These are phyloP conservation scores for Lapara coniferarum DNA, from an alignment of 2,888 invertebrate species.

Conservation along the genomic window DNA sequence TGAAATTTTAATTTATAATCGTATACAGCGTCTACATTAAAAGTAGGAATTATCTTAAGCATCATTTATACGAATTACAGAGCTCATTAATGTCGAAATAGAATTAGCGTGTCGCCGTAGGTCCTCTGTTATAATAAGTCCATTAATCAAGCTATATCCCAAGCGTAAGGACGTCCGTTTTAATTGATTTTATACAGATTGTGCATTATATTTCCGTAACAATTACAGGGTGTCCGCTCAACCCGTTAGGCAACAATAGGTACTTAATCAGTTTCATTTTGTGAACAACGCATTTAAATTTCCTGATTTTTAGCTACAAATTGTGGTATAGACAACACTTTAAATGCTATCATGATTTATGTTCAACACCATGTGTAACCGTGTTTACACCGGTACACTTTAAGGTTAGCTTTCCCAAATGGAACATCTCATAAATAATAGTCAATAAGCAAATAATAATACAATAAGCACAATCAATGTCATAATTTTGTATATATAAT, in stretches of 20 bases:
- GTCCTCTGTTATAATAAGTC: slow-evolving; percentile 53
- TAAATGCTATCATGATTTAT: no score
- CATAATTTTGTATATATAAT: slow-evolving; percentile 31
- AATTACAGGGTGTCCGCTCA: slow-evolving; percentile 8
- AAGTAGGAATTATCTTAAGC: not conserved
- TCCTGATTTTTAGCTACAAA: not conserved
- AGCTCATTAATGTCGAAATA: slow-evolving; percentile 58
- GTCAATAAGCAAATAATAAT: not conserved
- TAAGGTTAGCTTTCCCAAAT: no score
- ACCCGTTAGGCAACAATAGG: slow-evolving; percentile 2
- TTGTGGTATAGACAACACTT: not conserved
- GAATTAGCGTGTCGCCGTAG: slow-evolving; percentile 63
- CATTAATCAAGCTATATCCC: slow-evolving; percentile 57
- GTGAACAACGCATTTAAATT: not conserved
- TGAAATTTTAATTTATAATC: no score
- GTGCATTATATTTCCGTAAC: slow-evolving; percentile 35
- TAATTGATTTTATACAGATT: slow-evolving; percentile 60
- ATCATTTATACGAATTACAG: slow-evolving; percentile 37
- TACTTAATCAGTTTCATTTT: not conserved
- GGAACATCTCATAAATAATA: no score
- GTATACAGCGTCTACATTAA: not conserved
- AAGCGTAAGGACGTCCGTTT: slow-evolving; percentile 41
- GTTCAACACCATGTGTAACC: no score
- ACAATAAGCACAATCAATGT: slow-evolving; percentile 28
- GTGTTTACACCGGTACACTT: no score